These are phyloP conservation scores for Colletes latitarsis DNA, from an alignment of 1,140 invertebrate genomes.

Conservation along the genomic window DNA sequence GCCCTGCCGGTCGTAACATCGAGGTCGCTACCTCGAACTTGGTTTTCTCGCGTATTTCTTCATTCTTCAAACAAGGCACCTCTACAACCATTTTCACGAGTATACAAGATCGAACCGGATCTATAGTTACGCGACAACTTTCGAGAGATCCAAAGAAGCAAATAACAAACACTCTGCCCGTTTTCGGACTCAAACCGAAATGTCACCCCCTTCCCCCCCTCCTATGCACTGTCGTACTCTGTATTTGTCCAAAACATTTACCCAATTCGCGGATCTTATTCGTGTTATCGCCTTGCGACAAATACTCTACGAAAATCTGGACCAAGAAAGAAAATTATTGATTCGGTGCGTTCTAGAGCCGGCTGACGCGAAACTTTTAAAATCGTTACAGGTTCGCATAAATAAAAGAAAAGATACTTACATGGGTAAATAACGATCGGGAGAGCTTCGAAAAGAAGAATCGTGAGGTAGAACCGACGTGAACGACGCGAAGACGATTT, in stretches of 20 bases:
- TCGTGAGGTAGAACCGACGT: not conserved
- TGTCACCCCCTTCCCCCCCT: not conserved
- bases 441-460: constrained; percentile 18
- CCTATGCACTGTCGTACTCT: not conserved
- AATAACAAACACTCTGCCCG: too few species aligned
- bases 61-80: too few species aligned
- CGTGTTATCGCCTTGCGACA: not conserved
- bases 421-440: constrained; percentile 1
- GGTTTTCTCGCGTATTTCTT: not conserved
- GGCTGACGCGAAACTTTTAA: not conserved
- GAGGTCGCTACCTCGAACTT: not conserved
- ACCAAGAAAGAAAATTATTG: not conserved
- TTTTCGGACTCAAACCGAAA: not conserved
- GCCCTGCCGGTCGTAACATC: not conserved
- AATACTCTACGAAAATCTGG: not conserved
- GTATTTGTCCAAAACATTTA: not conserved
- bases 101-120: too few species aligned
- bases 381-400: not conserved
- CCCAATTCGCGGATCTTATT: not conserved
- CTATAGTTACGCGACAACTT: too few species aligned
- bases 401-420: not conserved
- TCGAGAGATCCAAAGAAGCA: too few species aligned
- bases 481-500: not conserved
- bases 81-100: too few species aligned
- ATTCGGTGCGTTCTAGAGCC: not conserved